Base-by-base conservation (phyloP, 2,888 invertebrate genomes). In the Brassicogethes aeneus region DNA sequence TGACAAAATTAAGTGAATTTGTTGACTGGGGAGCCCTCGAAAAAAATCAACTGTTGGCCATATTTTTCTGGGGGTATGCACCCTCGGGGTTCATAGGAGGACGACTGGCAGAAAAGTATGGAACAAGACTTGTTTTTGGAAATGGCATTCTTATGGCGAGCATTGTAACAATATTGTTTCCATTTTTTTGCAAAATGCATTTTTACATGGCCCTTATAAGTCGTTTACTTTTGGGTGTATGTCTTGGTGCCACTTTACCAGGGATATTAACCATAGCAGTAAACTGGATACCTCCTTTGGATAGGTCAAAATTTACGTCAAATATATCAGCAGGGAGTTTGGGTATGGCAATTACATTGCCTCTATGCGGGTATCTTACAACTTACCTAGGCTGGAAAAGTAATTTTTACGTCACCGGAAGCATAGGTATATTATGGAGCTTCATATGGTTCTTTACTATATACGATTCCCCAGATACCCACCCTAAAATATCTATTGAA, bases 391-490 rank as follows among this genome's bases (percentile, higher is more conserved):
- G 90, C 5, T 91, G 91, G 91, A 82, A 85, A 52, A 85, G 85
- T 0, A 85, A 88, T 15, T 91, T 91, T 71, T 91, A 91, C 64
- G 75, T 86, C 45, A 87, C 86, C 42, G 84, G 82, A 54, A 73
- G 73, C 32, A 73, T 85, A 48, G 85, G 85, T 2, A 62, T 85
- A 39, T 56, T 82, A 46, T 92, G 91, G 91, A 85, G 85, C 3
- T 61, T 82, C 41, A 71, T 76, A 2, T 88, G 88, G 88, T 84
- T 86, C 67, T 71, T 79, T 0, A 73, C 87, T 30, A 77, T 87
- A 2, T 86, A 78, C 64, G 87, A 88, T 61, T 77, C 83, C 1
- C 89, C 89, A 0, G 80, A 80, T 0, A 73, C 79, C 40, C 89
- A 89, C 68, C 88, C 88, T 1, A 75, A 86, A 54, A 88, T 89